phyloP scores from a whole-genome alignment of 2,797 vertebrate genomes.

The Dipus sagitta region DNA sequence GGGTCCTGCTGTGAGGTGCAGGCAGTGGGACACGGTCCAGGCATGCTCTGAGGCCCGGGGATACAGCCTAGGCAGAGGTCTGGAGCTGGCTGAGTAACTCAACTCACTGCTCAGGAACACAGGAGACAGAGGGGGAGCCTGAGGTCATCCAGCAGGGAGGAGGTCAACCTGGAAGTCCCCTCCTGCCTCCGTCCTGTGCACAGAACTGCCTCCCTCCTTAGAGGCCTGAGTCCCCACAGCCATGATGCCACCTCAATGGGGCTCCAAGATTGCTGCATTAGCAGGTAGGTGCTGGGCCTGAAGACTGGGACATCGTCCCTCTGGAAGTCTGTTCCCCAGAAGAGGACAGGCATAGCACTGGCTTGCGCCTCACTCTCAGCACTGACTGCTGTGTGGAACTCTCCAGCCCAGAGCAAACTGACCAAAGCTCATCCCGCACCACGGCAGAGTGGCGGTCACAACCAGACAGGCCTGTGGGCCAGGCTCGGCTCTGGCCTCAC shows the following conservation, averaged over 20 bases:
- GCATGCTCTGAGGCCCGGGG: not conserved
- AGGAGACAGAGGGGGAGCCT: not conserved
- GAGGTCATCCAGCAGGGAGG: not conserved
- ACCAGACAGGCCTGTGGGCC: not conserved
- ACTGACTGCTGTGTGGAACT: not conserved
- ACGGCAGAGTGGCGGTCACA: not conserved
- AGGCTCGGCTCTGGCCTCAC: not conserved
- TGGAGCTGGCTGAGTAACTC: not conserved
- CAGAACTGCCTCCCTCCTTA: not conserved
- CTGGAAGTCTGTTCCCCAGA: not conserved
- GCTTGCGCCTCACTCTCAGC: not conserved
- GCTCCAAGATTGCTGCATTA: not conserved
- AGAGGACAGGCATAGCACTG: not conserved
- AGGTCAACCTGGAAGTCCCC: not conserved
- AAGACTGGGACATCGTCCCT: not conserved
- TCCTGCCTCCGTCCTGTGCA: not conserved
- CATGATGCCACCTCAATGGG: not conserved
- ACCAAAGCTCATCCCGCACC: accelerated
- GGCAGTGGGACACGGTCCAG: accelerated
- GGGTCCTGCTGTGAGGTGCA: not conserved
- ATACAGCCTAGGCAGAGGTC: not conserved
- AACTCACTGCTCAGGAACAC: not conserved
- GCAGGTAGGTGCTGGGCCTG: not conserved
- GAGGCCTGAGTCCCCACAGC: not conserved
- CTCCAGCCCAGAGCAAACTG: not conserved